These are phyloP conservation scores for Drosophila ficusphila DNA, from an alignment of 1,140 invertebrate genomes.

Conservation along the genomic window DNA sequence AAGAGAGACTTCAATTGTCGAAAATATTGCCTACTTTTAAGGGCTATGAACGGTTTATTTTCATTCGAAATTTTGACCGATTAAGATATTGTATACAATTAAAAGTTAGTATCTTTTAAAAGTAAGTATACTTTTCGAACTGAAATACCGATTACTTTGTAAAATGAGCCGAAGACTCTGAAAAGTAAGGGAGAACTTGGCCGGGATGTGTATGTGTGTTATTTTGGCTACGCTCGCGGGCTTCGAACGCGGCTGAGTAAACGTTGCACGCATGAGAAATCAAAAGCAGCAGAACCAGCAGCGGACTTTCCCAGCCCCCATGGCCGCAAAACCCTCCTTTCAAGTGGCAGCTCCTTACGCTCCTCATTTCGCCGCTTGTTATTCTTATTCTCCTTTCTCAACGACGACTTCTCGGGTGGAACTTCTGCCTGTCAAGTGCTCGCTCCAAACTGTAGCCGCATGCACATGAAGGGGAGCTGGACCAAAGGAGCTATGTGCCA, in stretches of 20 bases:
- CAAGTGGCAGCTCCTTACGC: constrained; percentile 49
- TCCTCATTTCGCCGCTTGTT: constrained; percentile 10
- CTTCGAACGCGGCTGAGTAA: constrained; percentile 59
- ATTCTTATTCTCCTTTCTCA: constrained; percentile 18
- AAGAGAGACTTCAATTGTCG: too few relatives aligned
- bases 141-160: constrained; percentile 1
- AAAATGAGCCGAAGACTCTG: neutral
- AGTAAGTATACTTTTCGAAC: neutral
- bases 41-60: too few relatives aligned
- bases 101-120: neutral
- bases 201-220: constrained; percentile 9
- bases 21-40: neutral
- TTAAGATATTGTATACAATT: too few relatives aligned
- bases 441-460: constrained; percentile 34
- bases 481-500: constrained; percentile 3
- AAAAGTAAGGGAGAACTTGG: neutral
- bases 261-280: constrained; percentile 73
- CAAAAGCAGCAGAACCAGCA: constrained; percentile 55
- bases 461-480: constrained; percentile 4
- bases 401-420: constrained; percentile 4
- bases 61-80: too few relatives aligned
- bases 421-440: constrained; percentile 9
- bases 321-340: neutral
- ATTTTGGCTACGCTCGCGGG: constrained; percentile 57
- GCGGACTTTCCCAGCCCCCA: constrained; percentile 2